phyloP scores from a whole-genome alignment of 1,140 invertebrate genomes.

The Radopholus similis region DNA sequence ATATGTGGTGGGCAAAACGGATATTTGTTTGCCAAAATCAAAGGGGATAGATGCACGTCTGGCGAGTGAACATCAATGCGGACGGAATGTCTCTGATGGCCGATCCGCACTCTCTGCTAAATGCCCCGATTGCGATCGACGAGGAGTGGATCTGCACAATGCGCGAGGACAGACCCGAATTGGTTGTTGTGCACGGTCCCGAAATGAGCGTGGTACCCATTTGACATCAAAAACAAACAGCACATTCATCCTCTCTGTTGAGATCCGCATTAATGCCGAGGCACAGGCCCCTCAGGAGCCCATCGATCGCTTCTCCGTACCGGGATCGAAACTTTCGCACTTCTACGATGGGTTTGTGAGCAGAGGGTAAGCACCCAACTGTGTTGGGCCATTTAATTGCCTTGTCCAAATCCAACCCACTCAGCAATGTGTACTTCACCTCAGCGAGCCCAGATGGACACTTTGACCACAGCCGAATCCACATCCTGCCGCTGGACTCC shows the following conservation, averaged over 20 bases:
- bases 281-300: constrained; percentile 42
- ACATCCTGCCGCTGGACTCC: constrained; percentile 42
- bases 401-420: neutral
- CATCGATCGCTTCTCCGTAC: constrained; percentile 46
- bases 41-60: constrained; percentile 44
- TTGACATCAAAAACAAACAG: too few species aligned
- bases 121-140: constrained; percentile 44
- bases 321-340: constrained; percentile 53
- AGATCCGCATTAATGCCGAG: constrained; percentile 48
- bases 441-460: constrained; percentile 55
- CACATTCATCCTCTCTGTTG: too few species aligned
- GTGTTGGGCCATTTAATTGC: constrained; percentile 12
- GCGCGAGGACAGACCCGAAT: constrained; percentile 54
- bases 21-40: neutral
- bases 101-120: constrained; percentile 45
- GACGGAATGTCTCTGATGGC: constrained; percentile 43
- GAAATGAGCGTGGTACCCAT: constrained; percentile 46
- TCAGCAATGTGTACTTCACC: constrained; percentile 52
- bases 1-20: constrained; percentile 24
- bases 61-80: constrained; percentile 43
- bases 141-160: constrained; percentile 54
- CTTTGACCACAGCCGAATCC: constrained; percentile 55
- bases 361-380: constrained; percentile 36
- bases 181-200: constrained; percentile 53
- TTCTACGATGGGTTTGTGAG: constrained; percentile 60